Conservation (phyloP, 2,888 invertebrate species). For the Campaea margaritaria region DNA sequence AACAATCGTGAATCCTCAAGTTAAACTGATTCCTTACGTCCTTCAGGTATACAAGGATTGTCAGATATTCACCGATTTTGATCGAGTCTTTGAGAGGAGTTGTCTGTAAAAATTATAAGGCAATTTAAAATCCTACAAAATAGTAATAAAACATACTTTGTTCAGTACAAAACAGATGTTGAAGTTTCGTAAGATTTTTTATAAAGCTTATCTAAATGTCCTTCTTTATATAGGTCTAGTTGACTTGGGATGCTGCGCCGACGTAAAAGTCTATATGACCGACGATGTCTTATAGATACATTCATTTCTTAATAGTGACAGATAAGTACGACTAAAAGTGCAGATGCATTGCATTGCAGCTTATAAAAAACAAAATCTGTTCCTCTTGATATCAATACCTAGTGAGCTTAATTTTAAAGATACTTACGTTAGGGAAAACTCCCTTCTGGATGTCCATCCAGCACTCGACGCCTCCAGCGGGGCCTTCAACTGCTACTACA, state of each 20-base stretch:
- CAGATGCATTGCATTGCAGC: not conserved
- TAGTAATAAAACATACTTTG: too few relatives aligned
- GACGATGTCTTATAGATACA: too few relatives aligned
- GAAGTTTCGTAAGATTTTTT: too few relatives aligned
- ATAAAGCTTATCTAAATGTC: too few relatives aligned
- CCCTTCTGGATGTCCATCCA: conserved; percentile 92
- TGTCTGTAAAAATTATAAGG: conserved; percentile 66
- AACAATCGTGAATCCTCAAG: conserved; percentile 89
- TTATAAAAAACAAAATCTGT: not conserved
- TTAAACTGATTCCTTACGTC: conserved; percentile 87
- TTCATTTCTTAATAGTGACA: too few relatives aligned
- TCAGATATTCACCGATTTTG: conserved; percentile 89
- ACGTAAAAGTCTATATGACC: too few relatives aligned
- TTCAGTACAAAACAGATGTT: too few relatives aligned
- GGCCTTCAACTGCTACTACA: conserved; percentile 87
- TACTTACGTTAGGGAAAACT: conserved; percentile 87
- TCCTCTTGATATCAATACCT: too few relatives aligned
- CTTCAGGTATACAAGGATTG: conserved; percentile 88
- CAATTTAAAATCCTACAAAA: not conserved
- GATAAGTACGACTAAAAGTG: too few relatives aligned
- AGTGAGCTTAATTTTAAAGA: not conserved
- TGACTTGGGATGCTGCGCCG: too few relatives aligned
- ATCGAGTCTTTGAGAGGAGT: conserved; percentile 86
- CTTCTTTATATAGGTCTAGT: too few relatives aligned
- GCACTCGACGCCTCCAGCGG: conserved; percentile 88